Base-by-base conservation (phyloP, 2,113 vertebrate genomes). In the Pituophis catenifer region DNA sequence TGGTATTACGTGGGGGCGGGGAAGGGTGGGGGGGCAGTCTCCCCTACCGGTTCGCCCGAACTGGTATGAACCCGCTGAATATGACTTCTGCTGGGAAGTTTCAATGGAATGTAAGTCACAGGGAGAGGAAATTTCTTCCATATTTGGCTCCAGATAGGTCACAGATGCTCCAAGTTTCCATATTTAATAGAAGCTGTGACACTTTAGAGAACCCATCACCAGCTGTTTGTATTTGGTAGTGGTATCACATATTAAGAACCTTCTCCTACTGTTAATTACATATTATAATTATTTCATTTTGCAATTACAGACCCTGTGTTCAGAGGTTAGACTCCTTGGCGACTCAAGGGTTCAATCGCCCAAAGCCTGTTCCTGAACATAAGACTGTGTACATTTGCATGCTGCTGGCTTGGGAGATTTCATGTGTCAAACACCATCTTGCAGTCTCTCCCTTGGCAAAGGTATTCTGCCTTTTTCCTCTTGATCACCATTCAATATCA, bases 1-100 rank as follows among this genome's bases (percentile, higher is more conserved):
- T 0, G 1, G 48, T 4, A 50, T 50, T 50, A 50, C 5, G 48
- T 6, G 0, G 48, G 48, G 48, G 48, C 1, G 48, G 48, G 0
- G 48, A 6, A 0, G 48, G 5, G 48, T 8, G 48, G 5, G 48
- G 44, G 44, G 44, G 48, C 48, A 50, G 6, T 50, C 6, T 5
- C 48, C 5, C 3, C 48, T 50, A 50, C 5, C 6, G 6, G 48
- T 50, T 50, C 5, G 6, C 48, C 48, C 5, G 6, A 50, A 50
- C 5, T 7, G 48, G 48, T 50, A 50, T 7, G 48, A 50, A 50
- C 48, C 5, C 0, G 5, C 48, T 50, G 48, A 5, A 50, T 50
- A 50, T 7, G 6, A 50, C 48, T 4, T 50, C 48, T 50, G 48
- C 17, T 81, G 75, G 33, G 33, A 81, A 21, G 19, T 81, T 81